Evolutionary conservation across 2,797 vertebrate species (phyloP).

Genomic region (Pangasius sanitwongsei): DNA sequence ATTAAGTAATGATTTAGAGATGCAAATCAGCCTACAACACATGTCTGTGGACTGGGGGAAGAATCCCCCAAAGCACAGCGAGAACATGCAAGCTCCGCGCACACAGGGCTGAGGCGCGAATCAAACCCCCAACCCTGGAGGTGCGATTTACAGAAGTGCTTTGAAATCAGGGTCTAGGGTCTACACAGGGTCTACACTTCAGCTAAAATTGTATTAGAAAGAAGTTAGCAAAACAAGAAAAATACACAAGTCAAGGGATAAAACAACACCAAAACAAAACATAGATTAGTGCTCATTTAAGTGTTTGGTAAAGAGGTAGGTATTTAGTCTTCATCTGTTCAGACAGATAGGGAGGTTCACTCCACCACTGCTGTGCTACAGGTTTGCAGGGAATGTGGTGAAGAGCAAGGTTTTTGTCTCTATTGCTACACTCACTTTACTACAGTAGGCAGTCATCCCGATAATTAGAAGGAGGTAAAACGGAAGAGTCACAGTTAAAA

Average conservation of each 20-base stretch:
- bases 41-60: too few species aligned
- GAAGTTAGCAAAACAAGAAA: not conserved
- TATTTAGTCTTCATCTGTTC: conserved; percentile 1
- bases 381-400: not conserved
- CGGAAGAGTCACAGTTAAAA: not conserved
- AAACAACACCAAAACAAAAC: too few species aligned
- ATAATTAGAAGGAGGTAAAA: conserved; percentile 11
- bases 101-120: too few species aligned
- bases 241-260: not conserved
- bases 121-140: too few species aligned
- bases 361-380: not conserved
- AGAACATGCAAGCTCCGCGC: not conserved
- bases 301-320: not conserved
- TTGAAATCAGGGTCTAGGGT: not conserved
- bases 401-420: not conserved
- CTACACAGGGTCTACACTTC: too few species aligned
- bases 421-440: not conserved
- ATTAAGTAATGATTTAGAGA: not conserved
- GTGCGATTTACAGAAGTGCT: not conserved
- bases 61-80: too few species aligned
- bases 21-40: too few species aligned
- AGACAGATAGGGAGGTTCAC: too few species aligned
- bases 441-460: not conserved
- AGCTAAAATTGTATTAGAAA: not conserved
- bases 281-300: not conserved